Evolutionary conservation across 2,888 invertebrate genomes (phyloP).

Genomic region (Aproaerema taeniolella): DNA sequence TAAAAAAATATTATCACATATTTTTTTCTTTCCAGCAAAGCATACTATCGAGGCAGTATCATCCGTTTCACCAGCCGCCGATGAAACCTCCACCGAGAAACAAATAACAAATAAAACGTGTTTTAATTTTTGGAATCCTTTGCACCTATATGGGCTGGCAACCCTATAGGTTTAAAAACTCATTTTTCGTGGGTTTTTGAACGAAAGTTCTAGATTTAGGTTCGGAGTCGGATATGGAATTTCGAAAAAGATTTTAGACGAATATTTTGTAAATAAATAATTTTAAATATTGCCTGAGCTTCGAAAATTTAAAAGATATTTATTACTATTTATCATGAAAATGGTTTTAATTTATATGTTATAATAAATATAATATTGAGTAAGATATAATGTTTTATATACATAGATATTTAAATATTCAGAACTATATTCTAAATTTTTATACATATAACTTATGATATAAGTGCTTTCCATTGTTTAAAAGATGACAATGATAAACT

Average conservation of each 20-base stretch:
- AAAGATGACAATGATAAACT: too few species aligned
- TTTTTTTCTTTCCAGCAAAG: constrained; percentile 51
- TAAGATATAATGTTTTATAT: background rate
- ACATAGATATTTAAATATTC: background rate
- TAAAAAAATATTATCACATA: too few species aligned
- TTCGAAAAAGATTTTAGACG: constrained; percentile 34
- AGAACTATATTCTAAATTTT: constrained; percentile 10
- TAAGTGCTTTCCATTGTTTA: constrained; percentile 2
- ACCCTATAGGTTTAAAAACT: constrained; percentile 40
- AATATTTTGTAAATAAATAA: constrained; percentile 44
- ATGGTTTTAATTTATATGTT: constrained; percentile 1
- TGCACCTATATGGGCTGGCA: constrained; percentile 46
- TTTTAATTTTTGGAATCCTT: constrained; percentile 35
- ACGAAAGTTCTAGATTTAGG: too few species aligned
- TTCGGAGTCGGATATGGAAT: background rate
- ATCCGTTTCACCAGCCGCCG: constrained; percentile 66
- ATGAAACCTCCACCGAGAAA: constrained; percentile 53
- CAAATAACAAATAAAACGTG: constrained; percentile 37
- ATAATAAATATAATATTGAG: background rate
- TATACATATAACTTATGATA: too few species aligned
- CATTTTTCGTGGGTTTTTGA: too few species aligned
- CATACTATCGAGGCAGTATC: constrained; percentile 56
- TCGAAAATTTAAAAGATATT: background rate
- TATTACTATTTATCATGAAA: constrained; percentile 1
- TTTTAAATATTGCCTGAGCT: constrained; percentile 7